These are phyloP conservation scores for Dinocampus coccinellae DNA, from an alignment of 2,888 invertebrate genomes.

Conservation along the genomic window DNA sequence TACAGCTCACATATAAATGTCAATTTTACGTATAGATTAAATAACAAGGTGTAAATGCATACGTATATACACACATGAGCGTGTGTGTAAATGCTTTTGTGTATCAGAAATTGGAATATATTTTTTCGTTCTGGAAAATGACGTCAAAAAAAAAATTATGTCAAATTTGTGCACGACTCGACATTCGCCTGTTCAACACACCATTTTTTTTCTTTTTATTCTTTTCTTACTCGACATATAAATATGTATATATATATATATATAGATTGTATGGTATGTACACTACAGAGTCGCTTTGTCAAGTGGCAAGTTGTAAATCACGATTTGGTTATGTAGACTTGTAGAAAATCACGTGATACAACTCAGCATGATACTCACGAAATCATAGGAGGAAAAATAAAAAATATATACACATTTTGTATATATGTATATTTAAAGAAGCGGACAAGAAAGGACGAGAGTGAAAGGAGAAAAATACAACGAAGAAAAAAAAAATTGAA, in stretches of 20 bases:
- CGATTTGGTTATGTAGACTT: neutral
- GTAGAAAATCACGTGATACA: neutral
- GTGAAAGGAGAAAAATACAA: neutral
- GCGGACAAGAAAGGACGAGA: slow-evolving; percentile 1
- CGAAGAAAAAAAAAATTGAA: slow-evolving; percentile 21
- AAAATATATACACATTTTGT: neutral
- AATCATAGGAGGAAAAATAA: neutral
- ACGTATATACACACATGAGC: neutral
- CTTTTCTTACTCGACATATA: too few species aligned
- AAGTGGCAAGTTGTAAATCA: slow-evolving; percentile 23
- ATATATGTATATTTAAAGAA: neutral
- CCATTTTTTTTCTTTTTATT: too few species aligned
- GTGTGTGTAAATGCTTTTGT: neutral
- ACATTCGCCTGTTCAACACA: too few species aligned
- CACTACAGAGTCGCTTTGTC: neutral
- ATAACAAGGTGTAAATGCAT: slow-evolving; percentile 19
- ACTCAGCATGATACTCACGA: slow-evolving; percentile 12
- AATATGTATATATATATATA: too few species aligned
- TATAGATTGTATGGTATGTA: too few species aligned
- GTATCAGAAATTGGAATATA: neutral
- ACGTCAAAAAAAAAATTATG: neutral
- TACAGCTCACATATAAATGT: neutral
- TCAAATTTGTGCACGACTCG: neutral
- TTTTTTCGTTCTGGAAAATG: slow-evolving; percentile 5
- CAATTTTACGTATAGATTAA: neutral